phyloP scores from a whole-genome alignment of 2,113 vertebrate species.

The Phrynosoma platyrhinos region DNA sequence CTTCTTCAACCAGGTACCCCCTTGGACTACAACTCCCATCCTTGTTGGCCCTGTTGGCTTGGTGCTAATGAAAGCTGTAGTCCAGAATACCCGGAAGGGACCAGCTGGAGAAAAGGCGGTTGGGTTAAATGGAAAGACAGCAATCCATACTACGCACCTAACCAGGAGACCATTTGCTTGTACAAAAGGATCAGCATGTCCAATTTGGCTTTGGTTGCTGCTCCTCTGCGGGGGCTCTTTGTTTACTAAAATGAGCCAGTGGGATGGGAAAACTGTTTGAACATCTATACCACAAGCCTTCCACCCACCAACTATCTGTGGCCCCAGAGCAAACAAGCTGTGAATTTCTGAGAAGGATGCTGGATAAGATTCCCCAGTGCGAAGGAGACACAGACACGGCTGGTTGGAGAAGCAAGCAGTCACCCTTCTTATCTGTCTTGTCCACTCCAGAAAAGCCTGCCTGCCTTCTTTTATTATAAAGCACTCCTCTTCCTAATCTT shows the following conservation, averaged over 20 bases:
- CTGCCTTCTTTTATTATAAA: not conserved
- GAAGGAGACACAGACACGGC: constrained; percentile 4
- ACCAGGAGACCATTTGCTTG: not conserved
- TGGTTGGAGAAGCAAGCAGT: not conserved
- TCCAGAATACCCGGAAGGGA: not conserved
- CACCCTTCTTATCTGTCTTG: constrained; percentile 21
- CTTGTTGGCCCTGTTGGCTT: too few species aligned
- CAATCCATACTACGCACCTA: not conserved
- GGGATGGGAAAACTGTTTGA: not conserved
- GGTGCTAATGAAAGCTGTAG: too few species aligned
- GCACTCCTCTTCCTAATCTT: not conserved
- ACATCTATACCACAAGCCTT: not conserved
- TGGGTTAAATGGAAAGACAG: not conserved
- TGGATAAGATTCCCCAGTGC: constrained; percentile 8
- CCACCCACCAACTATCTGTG: not conserved
- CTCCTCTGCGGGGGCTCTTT: not conserved
- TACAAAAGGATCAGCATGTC: not conserved
- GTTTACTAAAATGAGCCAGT: not conserved
- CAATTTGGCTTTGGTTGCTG: not conserved
- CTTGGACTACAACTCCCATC: not conserved
- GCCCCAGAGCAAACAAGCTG: not conserved
- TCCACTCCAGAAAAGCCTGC: not conserved
- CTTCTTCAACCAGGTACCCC: not conserved
- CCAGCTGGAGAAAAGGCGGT: not conserved
- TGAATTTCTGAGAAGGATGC: not conserved